These are phyloP conservation scores for Diadema setosum DNA, from an alignment of 35 echinoderm and acorn worm species.

Conservation along the genomic window DNA sequence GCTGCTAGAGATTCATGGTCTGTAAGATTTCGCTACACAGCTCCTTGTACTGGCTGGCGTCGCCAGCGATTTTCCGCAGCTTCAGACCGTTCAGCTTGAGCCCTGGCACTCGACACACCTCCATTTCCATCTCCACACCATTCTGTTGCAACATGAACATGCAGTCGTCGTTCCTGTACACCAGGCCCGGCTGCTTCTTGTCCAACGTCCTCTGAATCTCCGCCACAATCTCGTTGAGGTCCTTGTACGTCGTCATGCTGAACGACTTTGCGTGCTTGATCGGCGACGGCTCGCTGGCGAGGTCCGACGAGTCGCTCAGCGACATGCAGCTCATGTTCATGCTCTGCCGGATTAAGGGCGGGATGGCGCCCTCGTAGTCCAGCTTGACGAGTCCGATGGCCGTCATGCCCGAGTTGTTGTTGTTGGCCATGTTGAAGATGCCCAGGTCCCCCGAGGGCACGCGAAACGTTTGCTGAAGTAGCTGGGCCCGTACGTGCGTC, in stretches of 20 bases:
- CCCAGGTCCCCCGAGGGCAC: conserved; percentile 59
- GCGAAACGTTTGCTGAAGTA: conserved; percentile 61
- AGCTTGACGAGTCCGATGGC: conserved; percentile 16
- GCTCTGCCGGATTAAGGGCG: conserved; percentile 59
- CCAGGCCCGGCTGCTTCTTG: conserved; percentile 64
- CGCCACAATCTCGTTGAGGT: conserved; percentile 70
- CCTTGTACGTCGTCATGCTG: conserved; percentile 88
- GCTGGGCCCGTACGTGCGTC: conserved; percentile 68
- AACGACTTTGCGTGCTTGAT: conserved; percentile 93
- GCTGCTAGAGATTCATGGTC: conserved; percentile 89
- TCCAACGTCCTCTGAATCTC: conserved; percentile 91
- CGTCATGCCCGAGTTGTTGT: conserved; percentile 64
- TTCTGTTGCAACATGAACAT: conserved; percentile 85
- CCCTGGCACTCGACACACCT: conserved; percentile 90
- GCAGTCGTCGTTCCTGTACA: conserved; percentile 84
- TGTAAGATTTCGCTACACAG: conserved; percentile 86
- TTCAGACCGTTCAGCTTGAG: conserved; percentile 85
- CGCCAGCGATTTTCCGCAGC: conserved; percentile 87
- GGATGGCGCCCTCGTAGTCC: conserved; percentile 10
- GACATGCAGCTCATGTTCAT: conserved; percentile 81
- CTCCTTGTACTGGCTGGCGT: conserved; percentile 79
- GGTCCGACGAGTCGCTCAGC: conserved; percentile 67
- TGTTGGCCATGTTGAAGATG: conserved; percentile 59
- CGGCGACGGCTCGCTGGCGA: conserved; percentile 52
- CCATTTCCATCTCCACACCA: conserved; percentile 88